These are phyloP conservation scores for Xenops minutus DNA, from an alignment of 2,797 vertebrate species.

Conservation along the genomic window DNA sequence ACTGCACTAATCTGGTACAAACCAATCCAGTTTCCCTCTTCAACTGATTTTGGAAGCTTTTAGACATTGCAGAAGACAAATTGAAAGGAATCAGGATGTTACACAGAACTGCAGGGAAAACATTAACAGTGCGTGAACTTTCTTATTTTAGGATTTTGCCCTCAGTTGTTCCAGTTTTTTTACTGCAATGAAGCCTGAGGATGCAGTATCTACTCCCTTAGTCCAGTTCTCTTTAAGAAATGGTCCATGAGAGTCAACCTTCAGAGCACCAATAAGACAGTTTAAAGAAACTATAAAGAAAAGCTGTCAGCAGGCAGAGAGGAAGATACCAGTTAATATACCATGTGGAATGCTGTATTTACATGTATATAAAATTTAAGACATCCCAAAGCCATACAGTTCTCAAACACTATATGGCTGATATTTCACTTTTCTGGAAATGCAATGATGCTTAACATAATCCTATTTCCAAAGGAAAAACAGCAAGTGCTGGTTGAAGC, in stretches of 20 bases:
- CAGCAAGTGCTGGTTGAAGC: not conserved
- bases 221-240: not conserved
- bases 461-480: not conserved
- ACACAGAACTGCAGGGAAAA: not conserved
- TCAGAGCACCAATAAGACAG: not conserved
- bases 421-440: not conserved
- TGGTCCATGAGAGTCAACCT: not conserved
- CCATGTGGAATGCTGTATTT: not conserved
- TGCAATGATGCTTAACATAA: not conserved
- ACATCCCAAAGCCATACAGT: not conserved
- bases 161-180: not conserved
- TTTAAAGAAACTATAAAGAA: not conserved
- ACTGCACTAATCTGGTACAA: not conserved
- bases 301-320: not conserved
- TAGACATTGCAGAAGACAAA: not conserved
- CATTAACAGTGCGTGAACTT: not conserved
- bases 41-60: not conserved
- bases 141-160: conserved; percentile 1
- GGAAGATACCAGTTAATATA: not conserved
- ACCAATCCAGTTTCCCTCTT: not conserved
- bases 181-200: not conserved
- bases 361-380: not conserved
- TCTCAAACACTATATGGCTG: not conserved
- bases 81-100: not conserved
- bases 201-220: not conserved